Conservation (phyloP, 1,140 invertebrate genomes). For the Dinoponera quadriceps region DNA sequence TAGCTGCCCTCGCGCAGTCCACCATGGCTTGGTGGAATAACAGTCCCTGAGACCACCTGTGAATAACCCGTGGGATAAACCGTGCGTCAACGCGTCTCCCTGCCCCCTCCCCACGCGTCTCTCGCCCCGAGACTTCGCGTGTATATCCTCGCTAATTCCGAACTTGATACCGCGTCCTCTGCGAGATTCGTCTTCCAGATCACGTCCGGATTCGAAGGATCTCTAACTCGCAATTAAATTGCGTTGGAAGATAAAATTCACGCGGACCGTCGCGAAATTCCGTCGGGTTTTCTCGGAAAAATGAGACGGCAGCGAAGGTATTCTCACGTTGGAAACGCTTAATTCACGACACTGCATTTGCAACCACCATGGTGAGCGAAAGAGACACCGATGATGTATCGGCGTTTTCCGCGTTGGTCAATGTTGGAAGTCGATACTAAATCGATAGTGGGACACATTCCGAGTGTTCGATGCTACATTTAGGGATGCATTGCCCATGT, state of each 20-base stretch:
- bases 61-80: slow-evolving; percentile 59
- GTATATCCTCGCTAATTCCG: not conserved
- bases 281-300: too few species aligned
- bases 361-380: too few species aligned
- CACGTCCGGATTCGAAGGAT: not conserved
- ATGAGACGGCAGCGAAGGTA: too few species aligned
- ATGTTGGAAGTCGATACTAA: not conserved
- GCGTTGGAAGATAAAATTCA: not conserved
- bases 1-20: slow-evolving; percentile 93
- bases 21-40: slow-evolving; percentile 95
- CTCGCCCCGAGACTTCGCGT: not conserved
- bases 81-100: slow-evolving; percentile 1
- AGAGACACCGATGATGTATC: not conserved
- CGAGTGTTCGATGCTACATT: not conserved
- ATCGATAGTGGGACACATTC: not conserved
- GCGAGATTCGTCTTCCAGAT: not conserved
- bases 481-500: not conserved
- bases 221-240: not conserved
- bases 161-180: not conserved
- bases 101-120: not conserved
- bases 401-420: not conserved
- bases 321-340: not conserved
- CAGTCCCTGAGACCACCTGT: slow-evolving; percentile 94
- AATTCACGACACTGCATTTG: not conserved
- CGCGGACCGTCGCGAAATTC: not conserved